These are phyloP conservation scores for Rhinichthys osculus DNA, from an alignment of 2,797 vertebrate species.

Conservation along the genomic window DNA sequence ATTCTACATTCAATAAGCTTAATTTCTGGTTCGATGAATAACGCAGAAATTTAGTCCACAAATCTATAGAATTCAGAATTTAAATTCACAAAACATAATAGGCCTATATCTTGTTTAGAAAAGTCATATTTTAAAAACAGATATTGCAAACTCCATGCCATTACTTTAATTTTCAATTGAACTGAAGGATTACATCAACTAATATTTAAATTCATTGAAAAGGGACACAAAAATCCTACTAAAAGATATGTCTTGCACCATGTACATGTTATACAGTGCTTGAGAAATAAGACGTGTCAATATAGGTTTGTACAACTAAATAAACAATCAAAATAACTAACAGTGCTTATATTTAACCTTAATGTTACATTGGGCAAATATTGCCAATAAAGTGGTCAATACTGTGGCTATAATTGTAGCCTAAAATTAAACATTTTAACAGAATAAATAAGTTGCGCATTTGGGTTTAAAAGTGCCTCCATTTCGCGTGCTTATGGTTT, in stretches of 20 bases:
- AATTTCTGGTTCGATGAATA: not conserved
- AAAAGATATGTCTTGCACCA: constrained; percentile 77
- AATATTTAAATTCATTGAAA: constrained; percentile 64
- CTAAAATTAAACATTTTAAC: constrained; percentile 82
- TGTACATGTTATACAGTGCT: constrained; percentile 94
- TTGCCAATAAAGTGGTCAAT: constrained; percentile 94
- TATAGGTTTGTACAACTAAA: constrained; percentile 75
- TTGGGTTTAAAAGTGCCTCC: constrained; percentile 95
- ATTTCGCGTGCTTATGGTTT: constrained; percentile 77
- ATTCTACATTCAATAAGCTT: not conserved
- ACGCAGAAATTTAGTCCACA: not conserved
- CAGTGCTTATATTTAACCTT: constrained; percentile 83
- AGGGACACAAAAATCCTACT: constrained; percentile 71
- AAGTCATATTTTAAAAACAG: constrained; percentile 61
- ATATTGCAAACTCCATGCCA: constrained; percentile 72
- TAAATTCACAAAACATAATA: not conserved
- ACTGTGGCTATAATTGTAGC: constrained; percentile 79
- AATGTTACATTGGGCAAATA: constrained; percentile 90
- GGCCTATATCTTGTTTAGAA: not conserved
- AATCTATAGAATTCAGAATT: too few species aligned
- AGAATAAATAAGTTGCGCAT: constrained; percentile 97
- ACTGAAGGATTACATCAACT: constrained; percentile 75
- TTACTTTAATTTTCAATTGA: constrained; percentile 73
- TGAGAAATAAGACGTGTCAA: constrained; percentile 85
- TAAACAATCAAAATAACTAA: constrained; percentile 73